Evolutionary conservation across 1,140 invertebrate species (phyloP).

Genomic region (Achroia grisella): DNA sequence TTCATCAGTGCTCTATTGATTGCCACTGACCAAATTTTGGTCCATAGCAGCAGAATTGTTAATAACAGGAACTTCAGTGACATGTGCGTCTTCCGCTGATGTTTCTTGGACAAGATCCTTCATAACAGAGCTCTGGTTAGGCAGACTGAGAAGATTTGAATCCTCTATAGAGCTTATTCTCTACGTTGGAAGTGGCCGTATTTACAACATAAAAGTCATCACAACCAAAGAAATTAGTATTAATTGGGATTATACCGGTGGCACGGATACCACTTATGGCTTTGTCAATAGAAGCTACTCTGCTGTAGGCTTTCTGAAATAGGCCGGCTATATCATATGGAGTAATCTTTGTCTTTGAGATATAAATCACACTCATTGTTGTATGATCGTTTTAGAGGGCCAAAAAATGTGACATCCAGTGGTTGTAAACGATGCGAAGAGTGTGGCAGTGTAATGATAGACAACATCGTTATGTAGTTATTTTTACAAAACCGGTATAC

Average conservation of each 20-base stretch:
- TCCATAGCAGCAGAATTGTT: neutral
- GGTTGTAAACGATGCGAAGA: conserved; percentile 6
- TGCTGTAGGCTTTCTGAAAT: conserved; percentile 11
- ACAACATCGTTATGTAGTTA: neutral
- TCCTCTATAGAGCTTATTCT: neutral
- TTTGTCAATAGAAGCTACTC: conserved; percentile 1
- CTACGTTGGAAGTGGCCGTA: neutral
- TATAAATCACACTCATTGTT: conserved; percentile 31
- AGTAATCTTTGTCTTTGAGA: conserved; percentile 17
- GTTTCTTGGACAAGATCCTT: neutral
- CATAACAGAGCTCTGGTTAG: too few relatives aligned
- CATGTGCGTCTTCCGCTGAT: neutral
- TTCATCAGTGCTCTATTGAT: neutral
- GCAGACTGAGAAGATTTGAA: neutral
- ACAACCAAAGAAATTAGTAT: conserved; percentile 3
- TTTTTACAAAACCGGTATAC: too few relatives aligned
- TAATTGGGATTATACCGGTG: conserved; percentile 5
- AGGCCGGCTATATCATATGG: conserved; percentile 14
- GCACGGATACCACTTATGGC: conserved; percentile 5
- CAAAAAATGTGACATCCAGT: conserved; percentile 4
- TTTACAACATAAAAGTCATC: conserved; percentile 1
- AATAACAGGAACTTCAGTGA: neutral
- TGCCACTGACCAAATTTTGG: neutral
- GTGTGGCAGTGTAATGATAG: conserved; percentile 5
- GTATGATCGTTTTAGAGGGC: conserved; percentile 34